Evolutionary conservation across 2,113 vertebrate species (phyloP), one percentile per base, ranked within the genome.

Genomic region (Chlamydotis undulata): DNA sequence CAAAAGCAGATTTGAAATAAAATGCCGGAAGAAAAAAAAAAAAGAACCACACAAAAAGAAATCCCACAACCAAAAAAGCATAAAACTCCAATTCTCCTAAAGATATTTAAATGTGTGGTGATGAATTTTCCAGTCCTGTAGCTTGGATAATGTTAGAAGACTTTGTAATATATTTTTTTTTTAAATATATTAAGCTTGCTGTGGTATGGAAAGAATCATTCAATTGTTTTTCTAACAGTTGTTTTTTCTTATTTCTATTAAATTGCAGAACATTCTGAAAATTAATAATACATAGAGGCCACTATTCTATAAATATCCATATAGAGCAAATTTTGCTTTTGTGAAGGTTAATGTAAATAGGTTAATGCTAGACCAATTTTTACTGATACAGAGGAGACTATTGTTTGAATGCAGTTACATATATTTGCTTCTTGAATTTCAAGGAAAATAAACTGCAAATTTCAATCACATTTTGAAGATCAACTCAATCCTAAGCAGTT

Each of bases 1-100:
- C 70, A 75, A 74, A 18, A 95, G 47, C 59, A 94, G 59, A 85
- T 95, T 91, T 94, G 68, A 92, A 89, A 95, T 65, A 83, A 91
- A 91, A 89, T 65, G 28, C 7, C 68, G 31, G 9, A 71, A 75
- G 6, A 33, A 69, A 49, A 45, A 69, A 31, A 31, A 56, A 31
- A 21, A 49, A 49, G 17, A 47, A 19, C 4, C 16, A 21, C 24
- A 12, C 12, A n/a, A 9, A 14, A 52, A 63, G 47, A 65, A 52
- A 10, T 4, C 9, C 10, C 15, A 7, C 14, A 25, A 5, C 1
- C 43, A 64, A 41, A 75, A 45, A 55, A 7, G 1, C 1, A 12
- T 60, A 61, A 57, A 2, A 3, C 0, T 1, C 0, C 5, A 65
- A 10, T 63, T 24, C 4, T 49, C 9, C 19, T 2, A 2, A 47